These are phyloP conservation scores for Amniataba percoides DNA, from an alignment of 2,797 vertebrate genomes.

Conservation along the genomic window DNA sequence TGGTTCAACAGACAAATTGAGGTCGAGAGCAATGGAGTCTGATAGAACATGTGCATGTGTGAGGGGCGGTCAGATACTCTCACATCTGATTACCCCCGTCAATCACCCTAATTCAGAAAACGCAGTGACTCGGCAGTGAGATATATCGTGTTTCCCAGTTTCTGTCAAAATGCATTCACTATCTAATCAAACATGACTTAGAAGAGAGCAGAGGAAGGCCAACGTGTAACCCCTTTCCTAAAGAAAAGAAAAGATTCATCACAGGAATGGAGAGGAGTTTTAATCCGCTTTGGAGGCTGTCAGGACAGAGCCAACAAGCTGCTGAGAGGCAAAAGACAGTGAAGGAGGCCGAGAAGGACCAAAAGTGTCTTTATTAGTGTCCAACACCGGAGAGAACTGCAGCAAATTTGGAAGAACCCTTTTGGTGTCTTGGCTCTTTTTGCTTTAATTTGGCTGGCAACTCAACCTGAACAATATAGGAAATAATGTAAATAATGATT, in stretches of 20 bases:
- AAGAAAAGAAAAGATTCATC: neutral
- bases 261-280: neutral
- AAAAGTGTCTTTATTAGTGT: conserved; percentile 3
- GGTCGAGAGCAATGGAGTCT: neutral
- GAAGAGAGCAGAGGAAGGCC: neutral
- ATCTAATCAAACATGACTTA: neutral
- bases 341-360: conserved; percentile 13
- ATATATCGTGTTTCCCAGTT: neutral
- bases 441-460: neutral
- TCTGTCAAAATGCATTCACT: neutral
- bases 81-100: neutral
- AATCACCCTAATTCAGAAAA: neutral
- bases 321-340: conserved; percentile 27
- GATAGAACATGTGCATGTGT: neutral
- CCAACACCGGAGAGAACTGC: neutral
- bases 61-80: neutral
- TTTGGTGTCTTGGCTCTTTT: neutral
- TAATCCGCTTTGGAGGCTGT: neutral
- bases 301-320: conserved; percentile 39
- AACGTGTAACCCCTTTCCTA: neutral
- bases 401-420: neutral
- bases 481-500: too few relatives aligned
- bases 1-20: conserved; percentile 13
- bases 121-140: neutral
- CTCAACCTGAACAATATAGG: neutral